Evolutionary conservation across 2,113 vertebrate genomes (phyloP).

Genomic region (Hydrolagus affinis): DNA sequence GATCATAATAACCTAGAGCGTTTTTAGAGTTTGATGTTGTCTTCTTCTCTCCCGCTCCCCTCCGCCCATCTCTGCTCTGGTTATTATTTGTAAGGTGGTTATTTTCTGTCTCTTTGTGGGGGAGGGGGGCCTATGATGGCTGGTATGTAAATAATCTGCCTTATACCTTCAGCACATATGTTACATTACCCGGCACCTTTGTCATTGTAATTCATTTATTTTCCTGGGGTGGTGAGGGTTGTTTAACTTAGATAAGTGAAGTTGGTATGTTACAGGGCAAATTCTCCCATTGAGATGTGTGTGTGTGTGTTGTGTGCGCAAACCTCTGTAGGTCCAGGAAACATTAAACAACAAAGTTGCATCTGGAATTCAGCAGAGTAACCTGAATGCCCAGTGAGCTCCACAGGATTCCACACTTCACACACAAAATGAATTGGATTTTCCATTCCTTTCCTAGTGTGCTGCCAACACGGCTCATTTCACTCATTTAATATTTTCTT

Average conservation of each 20-base stretch:
- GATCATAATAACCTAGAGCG: too few relatives aligned
- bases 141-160: not conserved
- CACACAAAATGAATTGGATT: too few relatives aligned
- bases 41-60: not conserved
- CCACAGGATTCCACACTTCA: not conserved
- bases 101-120: not conserved
- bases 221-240: not conserved
- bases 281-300: not conserved
- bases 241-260: slow-evolving; percentile 2
- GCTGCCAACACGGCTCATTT: not conserved
- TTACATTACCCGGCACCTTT: not conserved
- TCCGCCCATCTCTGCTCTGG: too few relatives aligned
- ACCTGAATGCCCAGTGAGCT: not conserved
- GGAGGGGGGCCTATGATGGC: not conserved
- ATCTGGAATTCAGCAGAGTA: not conserved
- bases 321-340: not conserved
- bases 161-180: not conserved
- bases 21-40: not conserved
- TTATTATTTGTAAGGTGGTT: not conserved
- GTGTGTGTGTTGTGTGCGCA: too few relatives aligned
- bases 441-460: not conserved
- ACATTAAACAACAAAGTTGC: not conserved
- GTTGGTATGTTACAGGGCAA: not conserved
- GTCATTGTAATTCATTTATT: not conserved
- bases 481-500: too few relatives aligned